Evolutionary conservation across 1,140 invertebrate genomes (phyloP).

Genomic region (Campodea augens): DNA sequence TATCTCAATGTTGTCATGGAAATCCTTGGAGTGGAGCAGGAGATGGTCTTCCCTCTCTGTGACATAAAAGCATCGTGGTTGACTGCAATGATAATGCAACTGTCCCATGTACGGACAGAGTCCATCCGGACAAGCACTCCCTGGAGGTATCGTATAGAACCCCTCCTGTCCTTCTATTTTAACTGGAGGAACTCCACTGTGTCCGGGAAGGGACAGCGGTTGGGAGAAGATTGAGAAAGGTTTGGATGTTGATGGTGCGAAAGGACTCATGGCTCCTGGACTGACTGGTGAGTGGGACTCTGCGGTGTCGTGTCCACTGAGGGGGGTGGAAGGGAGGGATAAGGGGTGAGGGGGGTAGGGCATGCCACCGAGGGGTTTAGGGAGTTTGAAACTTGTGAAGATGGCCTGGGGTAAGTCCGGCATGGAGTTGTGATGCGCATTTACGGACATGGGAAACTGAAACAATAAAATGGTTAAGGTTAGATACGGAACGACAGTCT

Average conservation of each 20-base stretch:
- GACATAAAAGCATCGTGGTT: slow-evolving; percentile 48
- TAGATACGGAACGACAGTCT: too few relatives aligned
- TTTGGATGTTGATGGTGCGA: slow-evolving; percentile 1
- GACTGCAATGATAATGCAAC: slow-evolving; percentile 55
- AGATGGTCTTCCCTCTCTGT: slow-evolving; percentile 45
- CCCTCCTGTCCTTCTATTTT: slow-evolving; percentile 23
- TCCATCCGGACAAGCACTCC: slow-evolving; percentile 37
- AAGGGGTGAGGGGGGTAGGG: background rate
- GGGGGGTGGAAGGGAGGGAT: background rate
- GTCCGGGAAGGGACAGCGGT: slow-evolving; percentile 9
- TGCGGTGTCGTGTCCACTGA: background rate
- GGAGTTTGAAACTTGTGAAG: slow-evolving; percentile 80
- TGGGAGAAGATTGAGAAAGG: slow-evolving; percentile 3
- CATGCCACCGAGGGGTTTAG: slow-evolving; percentile 33
- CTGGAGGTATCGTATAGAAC: slow-evolving; percentile 36
- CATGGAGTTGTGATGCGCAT: too few relatives aligned
- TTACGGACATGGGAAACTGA: slow-evolving; percentile 25
- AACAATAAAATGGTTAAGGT: slow-evolving; percentile 6
- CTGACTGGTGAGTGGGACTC: background rate
- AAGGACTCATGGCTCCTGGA: background rate
- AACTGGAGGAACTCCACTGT: background rate
- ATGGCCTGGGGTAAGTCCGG: slow-evolving; percentile 63
- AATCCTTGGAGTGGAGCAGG: slow-evolving; percentile 53
- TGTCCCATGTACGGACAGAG: slow-evolving; percentile 35
- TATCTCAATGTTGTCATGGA: slow-evolving; percentile 63